phyloP scores from a whole-genome alignment of 2,113 vertebrate genomes.

The Pangasianodon gigas region DNA sequence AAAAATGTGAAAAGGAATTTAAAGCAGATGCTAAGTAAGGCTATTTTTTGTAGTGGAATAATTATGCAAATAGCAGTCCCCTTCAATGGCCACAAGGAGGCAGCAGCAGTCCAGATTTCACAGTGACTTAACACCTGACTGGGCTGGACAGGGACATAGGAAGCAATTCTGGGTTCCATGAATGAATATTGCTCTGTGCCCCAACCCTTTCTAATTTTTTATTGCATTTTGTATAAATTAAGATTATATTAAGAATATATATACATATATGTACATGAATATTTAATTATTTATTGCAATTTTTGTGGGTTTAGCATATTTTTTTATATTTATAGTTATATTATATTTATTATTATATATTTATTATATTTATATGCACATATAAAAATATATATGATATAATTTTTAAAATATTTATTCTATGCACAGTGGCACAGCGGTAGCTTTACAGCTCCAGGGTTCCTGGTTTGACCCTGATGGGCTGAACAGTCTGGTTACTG shows the following conservation, averaged over 20 bases:
- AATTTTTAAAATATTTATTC: too few species aligned
- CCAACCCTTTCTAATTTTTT: not conserved
- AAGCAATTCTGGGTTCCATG: not conserved
- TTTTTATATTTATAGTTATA: not conserved
- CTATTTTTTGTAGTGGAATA: not conserved
- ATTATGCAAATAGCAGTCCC: not conserved
- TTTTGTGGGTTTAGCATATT: not conserved
- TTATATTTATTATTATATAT: not conserved
- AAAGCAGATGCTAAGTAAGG: not conserved
- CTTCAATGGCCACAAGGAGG: conserved; percentile 6
- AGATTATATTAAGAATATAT: not conserved
- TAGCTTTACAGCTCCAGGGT: not conserved
- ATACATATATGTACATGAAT: not conserved
- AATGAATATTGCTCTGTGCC: not conserved
- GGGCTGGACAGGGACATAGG: not conserved
- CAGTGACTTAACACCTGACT: not conserved
- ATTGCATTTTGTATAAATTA: not conserved
- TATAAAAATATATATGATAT: not conserved
- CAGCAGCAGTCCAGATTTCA: conserved; percentile 15
- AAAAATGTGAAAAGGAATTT: not conserved
- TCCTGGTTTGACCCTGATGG: not conserved
- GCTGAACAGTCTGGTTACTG: not conserved
- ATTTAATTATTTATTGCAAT: not conserved
- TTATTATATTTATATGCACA: too few species aligned
- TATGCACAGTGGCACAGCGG: not conserved